A percentile compares a stretch with the other conserved stretches of the same genome.
phyloP scores from a whole-genome alignment of 2,888 invertebrate genomes.

The Coleophora deauratella region DNA sequence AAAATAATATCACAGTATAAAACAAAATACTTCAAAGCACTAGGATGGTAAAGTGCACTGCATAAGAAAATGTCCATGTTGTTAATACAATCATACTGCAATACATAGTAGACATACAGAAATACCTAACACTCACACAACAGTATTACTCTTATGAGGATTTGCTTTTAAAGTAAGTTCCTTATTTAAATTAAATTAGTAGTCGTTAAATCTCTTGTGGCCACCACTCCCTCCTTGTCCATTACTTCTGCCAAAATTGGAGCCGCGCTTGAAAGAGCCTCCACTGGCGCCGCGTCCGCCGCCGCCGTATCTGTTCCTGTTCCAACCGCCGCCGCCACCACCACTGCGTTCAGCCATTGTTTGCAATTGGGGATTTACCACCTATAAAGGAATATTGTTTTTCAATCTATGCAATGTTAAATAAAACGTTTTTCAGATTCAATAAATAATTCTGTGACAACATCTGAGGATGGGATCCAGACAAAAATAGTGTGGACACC shows the following conservation, averaged over 20 bases:
- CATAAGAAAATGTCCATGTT: constrained; percentile 20
- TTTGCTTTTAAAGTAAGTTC: constrained; percentile 33
- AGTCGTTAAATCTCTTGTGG: constrained; percentile 62
- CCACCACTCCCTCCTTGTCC: constrained; percentile 51
- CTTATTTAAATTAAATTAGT: constrained; percentile 34
- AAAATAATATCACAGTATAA: constrained; percentile 65
- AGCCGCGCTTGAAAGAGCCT: constrained; percentile 65
- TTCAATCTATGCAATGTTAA: background rate
- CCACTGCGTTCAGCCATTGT: constrained; percentile 83
- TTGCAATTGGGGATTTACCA: constrained; percentile 88
- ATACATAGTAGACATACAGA: constrained; percentile 24
- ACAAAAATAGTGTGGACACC: constrained; percentile 81
- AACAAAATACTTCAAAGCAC: constrained; percentile 33
- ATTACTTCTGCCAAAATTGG: constrained; percentile 56
- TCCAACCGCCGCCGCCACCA: constrained; percentile 76
- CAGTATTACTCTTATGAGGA: constrained; percentile 53
- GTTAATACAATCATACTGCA: constrained; percentile 34
- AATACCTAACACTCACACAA: constrained; percentile 28
- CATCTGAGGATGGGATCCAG: constrained; percentile 86
- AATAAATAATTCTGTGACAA: constrained; percentile 76
- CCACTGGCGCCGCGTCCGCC: constrained; percentile 60
- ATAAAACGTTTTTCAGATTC: no score
- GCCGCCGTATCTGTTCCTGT: constrained; percentile 63
- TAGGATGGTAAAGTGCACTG: constrained; percentile 17
- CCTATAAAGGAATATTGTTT: constrained; percentile 72